A percentile compares a stretch with the other conserved stretches of the same genome.
These are phyloP conservation scores for Dicrurus megarhynchus DNA, from an alignment of 2,113 vertebrate genomes.

Conservation along the genomic window DNA sequence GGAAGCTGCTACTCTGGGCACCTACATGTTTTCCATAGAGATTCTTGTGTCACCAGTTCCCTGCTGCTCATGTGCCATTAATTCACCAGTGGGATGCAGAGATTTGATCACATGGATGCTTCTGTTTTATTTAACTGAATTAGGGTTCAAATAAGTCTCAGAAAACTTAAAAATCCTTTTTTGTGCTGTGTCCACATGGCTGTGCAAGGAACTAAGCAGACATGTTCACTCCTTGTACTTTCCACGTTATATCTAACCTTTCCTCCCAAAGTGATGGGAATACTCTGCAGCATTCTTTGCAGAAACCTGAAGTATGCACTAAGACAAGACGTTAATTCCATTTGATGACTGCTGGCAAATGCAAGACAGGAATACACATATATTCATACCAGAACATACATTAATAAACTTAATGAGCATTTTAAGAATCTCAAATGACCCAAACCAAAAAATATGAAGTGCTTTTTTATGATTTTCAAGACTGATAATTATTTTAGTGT, in stretches of 20 bases:
- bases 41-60: background rate
- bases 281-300: background rate
- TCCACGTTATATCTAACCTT: background rate
- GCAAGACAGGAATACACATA: background rate
- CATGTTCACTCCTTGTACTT: background rate
- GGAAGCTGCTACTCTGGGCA: background rate
- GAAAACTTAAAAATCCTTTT: background rate
- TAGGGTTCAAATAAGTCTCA: background rate
- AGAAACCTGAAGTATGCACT: background rate
- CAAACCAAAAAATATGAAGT: background rate
- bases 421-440: background rate
- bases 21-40: background rate
- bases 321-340: background rate
- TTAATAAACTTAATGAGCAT: background rate
- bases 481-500: background rate
- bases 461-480: background rate
- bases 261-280: background rate
- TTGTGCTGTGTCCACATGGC: background rate
- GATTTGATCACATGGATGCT: background rate
- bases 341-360: background rate
- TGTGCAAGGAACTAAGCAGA: background rate
- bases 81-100: background rate
- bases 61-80: background rate
- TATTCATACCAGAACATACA: background rate
- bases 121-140: background rate